Conservation (phyloP, 1,140 invertebrate species). For the Diplogasteroides magnus region DNA sequence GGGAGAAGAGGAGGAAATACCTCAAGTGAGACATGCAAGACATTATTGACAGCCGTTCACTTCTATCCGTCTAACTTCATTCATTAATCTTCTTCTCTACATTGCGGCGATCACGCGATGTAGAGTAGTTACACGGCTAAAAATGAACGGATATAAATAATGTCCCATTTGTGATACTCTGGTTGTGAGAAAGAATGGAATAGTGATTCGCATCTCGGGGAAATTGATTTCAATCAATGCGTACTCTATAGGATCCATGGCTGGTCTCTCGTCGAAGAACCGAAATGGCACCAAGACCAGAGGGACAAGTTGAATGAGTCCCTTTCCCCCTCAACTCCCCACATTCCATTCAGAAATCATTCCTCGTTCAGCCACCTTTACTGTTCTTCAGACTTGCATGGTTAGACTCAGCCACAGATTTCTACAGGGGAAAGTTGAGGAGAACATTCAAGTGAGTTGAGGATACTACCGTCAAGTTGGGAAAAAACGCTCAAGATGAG, state of each 20-base stretch:
- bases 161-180: neutral
- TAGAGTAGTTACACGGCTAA: neutral
- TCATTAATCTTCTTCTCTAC: neutral
- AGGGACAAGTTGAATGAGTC: neutral
- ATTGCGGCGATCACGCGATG: neutral
- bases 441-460: slow-evolving; percentile 11
- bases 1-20: slow-evolving; percentile 11
- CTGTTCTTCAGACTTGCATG: slow-evolving; percentile 17
- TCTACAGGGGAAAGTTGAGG: slow-evolving; percentile 16
- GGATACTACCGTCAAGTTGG: too few relatives aligned
- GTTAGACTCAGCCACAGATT: slow-evolving; percentile 21
- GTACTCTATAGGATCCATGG: neutral
- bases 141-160: neutral
- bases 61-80: neutral
- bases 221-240: neutral
- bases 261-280: neutral
- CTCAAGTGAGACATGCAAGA: too few relatives aligned
- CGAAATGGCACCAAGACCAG: neutral
- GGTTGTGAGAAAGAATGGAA: neutral
- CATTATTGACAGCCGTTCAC: slow-evolving; percentile 11
- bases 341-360: slow-evolving; percentile 3
- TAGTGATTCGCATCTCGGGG: neutral
- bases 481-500: neutral
- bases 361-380: slow-evolving; percentile 14
- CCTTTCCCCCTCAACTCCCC: neutral